Evolutionary conservation across 2,797 vertebrate genomes (phyloP).

Genomic region (Otolemur crassicaudatus): DNA sequence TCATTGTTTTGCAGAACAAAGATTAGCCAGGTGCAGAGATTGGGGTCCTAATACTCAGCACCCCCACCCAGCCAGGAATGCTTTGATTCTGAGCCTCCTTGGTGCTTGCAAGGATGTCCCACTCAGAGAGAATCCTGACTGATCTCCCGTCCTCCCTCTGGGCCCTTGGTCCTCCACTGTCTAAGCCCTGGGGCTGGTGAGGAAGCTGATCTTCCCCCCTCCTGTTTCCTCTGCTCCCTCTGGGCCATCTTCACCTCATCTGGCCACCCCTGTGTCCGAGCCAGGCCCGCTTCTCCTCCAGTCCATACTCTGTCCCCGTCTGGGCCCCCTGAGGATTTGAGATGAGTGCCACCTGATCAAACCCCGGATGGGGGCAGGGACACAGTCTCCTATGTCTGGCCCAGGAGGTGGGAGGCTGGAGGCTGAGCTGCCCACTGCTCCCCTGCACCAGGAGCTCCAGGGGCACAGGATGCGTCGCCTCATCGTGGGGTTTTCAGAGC

Average conservation of each 20-base stretch:
- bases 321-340: neutral
- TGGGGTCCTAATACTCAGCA: too few species aligned
- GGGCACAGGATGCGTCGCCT: too few species aligned
- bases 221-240: fast-evolving
- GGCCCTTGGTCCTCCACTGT: fast-evolving
- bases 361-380: fast-evolving
- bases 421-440: fast-evolving
- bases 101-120: neutral
- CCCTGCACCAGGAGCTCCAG: neutral
- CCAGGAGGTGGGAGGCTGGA: neutral
- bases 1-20: neutral
- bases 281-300: neutral
- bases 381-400: neutral
- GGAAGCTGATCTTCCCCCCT: too few species aligned
- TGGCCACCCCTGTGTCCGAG: fast-evolving
- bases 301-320: fast-evolving
- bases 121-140: neutral
- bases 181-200: neutral
- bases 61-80: too few species aligned
- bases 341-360: fast-evolving
- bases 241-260: neutral
- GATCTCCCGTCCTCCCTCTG: neutral
- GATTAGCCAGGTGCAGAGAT: neutral
- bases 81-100: neutral
- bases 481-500: neutral